Evolutionary conservation across 2,113 vertebrate genomes (phyloP).

Genomic region (Burhinus oedicnemus): DNA sequence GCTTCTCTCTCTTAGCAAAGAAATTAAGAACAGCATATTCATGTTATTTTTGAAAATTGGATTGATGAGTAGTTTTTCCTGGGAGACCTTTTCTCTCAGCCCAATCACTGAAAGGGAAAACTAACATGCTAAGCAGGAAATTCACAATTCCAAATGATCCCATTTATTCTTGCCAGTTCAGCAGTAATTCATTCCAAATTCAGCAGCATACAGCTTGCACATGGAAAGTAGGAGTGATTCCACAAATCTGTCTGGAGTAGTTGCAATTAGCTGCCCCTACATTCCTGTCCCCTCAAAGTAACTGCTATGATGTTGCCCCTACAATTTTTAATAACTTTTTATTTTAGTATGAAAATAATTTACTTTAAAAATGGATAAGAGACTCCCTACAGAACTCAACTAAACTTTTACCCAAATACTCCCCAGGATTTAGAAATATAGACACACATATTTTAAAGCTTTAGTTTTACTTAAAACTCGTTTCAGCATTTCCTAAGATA

Average conservation of each 20-base stretch:
- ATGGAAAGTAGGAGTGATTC: background rate
- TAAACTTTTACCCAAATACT: background rate
- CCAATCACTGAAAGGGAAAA: conserved; percentile 11
- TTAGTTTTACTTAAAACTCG: conserved; percentile 18
- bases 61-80: background rate
- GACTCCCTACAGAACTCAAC: background rate
- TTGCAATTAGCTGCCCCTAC: background rate
- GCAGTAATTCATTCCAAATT: conserved; percentile 30
- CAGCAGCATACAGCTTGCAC: background rate
- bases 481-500: background rate
- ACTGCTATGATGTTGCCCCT: background rate
- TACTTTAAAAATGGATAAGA: background rate
- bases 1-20: background rate
- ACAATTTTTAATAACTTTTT: background rate
- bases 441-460: background rate
- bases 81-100: background rate
- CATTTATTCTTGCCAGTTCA: conserved; percentile 43
- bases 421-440: background rate
- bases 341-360: background rate
- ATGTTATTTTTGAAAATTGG: background rate
- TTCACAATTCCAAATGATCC: conserved; percentile 10
- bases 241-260: background rate
- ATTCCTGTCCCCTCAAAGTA: background rate
- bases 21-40: background rate
- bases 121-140: conserved; percentile 11